Evolutionary conservation across 2,113 vertebrate species (phyloP), one percentile per base, ranked within the genome.

Genomic region (Corapipo altera): DNA sequence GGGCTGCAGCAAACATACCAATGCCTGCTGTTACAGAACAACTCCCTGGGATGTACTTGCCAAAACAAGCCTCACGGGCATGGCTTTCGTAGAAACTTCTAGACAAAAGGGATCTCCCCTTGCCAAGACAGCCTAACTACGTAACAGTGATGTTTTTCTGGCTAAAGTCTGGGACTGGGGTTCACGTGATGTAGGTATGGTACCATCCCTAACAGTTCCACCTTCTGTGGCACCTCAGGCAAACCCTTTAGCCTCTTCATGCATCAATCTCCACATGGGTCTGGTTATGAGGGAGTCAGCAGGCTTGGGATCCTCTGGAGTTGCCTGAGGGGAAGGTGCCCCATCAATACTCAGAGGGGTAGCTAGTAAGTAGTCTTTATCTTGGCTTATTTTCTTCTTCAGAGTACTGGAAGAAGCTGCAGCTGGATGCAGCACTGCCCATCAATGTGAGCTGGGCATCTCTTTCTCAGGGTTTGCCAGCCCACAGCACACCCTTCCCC

Each of bases 191-290:
- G 17, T 17, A 13, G 35, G 27, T 43, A 6, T 2, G 6, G 19
- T 33, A 30, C 43, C 33, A 22, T 22, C 62, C 33, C 33, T 90
- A 58, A 8, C 67, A 3, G 28, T 33, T 35, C 35, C 3, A 0
- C 3, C 44, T n/a, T 49, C 59, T 91, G n/a, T 4, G 3, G 1
- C 6, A 39, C 46, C 64, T 67, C 55, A 30, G 87, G 80, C 51
- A 59, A 84, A 22, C 4, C 22, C 17, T 32, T 5, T 5, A 3
- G 5, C 21, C 24, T 44, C 23, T 48, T 16, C 11, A 2, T 7
- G 27, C 55, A 2, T 48, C 59, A 4, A 1, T 28, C 23, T 44
- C 9, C 46, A 2, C 12, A 0, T 0, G 2, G 46, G 8, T 46
- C 64, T 58, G 41, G 43, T 22, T 49, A 0, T 13, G 41, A 82